phyloP scores from a whole-genome alignment of 2,797 vertebrate species.

The Micropoecilia bifurca region DNA sequence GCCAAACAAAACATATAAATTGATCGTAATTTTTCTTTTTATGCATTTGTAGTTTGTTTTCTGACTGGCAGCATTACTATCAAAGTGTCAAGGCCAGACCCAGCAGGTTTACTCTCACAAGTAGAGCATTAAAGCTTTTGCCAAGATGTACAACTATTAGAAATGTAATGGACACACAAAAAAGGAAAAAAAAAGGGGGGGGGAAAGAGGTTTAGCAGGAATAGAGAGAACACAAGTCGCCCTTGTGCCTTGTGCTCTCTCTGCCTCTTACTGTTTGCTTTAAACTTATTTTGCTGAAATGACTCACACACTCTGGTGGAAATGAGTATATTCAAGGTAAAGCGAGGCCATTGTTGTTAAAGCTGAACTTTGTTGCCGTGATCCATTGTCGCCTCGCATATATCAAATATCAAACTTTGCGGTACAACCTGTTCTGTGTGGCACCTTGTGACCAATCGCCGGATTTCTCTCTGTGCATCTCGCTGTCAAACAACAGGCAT shows the following conservation, averaged over 20 bases:
- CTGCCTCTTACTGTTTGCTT: neutral
- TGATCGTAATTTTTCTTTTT: too few relatives aligned
- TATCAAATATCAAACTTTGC: conserved; percentile 33
- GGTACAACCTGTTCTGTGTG: conserved; percentile 33
- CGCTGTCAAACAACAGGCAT: neutral
- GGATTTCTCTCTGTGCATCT: conserved; percentile 26
- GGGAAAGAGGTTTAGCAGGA: too few relatives aligned
- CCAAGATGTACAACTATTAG: too few relatives aligned
- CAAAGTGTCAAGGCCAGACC: too few relatives aligned
- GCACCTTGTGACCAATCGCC: conserved; percentile 15
- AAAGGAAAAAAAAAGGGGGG: too few relatives aligned
- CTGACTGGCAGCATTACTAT: too few relatives aligned
- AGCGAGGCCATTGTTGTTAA: conserved; percentile 46
- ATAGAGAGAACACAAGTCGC: too few relatives aligned
- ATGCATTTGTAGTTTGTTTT: too few relatives aligned
- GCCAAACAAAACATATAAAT: neutral
- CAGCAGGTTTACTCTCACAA: too few relatives aligned
- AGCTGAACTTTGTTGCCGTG: neutral
- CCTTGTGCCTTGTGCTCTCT: too few relatives aligned
- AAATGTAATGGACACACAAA: too few relatives aligned
- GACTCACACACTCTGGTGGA: neutral
- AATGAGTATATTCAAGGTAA: neutral
- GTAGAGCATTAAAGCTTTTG: too few relatives aligned
- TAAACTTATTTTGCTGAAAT: neutral
- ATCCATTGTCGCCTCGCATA: conserved; percentile 4